A percentile compares a stretch with the other conserved stretches of the same genome.
These are phyloP conservation scores for Sanderia malayensis DNA, from an alignment of 30 jellyfish, hydroid and myxozoan species.

Conservation along the genomic window DNA sequence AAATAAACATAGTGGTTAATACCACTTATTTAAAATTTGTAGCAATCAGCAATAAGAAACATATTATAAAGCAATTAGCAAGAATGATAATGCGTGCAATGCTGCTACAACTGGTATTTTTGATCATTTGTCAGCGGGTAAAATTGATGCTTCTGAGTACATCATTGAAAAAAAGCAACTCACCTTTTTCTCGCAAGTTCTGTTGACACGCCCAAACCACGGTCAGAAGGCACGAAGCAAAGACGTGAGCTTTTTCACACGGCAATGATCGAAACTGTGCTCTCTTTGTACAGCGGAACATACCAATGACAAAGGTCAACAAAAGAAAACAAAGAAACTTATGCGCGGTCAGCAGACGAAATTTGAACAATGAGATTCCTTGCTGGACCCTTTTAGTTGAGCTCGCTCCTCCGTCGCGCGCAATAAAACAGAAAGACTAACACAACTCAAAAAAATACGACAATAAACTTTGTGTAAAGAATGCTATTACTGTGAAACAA, in stretches of 20 bases:
- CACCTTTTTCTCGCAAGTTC: not conserved
- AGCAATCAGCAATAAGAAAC: no score
- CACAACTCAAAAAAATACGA: not conserved
- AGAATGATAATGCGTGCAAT: not conserved
- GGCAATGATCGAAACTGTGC: no score
- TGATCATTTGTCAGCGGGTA: not conserved
- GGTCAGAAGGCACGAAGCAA: not conserved
- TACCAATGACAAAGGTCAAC: constrained; percentile 7
- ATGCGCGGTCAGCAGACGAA: constrained; percentile 25
- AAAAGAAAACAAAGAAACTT: constrained; percentile 2
- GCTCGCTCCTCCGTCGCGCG: constrained; percentile 24
- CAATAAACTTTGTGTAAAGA: not conserved
- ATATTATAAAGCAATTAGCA: not conserved
- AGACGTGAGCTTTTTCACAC: not conserved
- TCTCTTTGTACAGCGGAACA: not conserved
- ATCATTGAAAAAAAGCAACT: not conserved
- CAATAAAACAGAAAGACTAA: not conserved
- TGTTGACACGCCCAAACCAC: not conserved
- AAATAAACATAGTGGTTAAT: constrained; percentile 15
- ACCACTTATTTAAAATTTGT: constrained; percentile 5
- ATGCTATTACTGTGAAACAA: no score
- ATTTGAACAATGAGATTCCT: not conserved
- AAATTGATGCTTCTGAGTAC: constrained; percentile 1
- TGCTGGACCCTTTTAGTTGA: not conserved
- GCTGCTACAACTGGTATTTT: constrained; percentile 11